phyloP scores from a whole-genome alignment of 1,140 invertebrate species.

The Halictus rubicundus region DNA sequence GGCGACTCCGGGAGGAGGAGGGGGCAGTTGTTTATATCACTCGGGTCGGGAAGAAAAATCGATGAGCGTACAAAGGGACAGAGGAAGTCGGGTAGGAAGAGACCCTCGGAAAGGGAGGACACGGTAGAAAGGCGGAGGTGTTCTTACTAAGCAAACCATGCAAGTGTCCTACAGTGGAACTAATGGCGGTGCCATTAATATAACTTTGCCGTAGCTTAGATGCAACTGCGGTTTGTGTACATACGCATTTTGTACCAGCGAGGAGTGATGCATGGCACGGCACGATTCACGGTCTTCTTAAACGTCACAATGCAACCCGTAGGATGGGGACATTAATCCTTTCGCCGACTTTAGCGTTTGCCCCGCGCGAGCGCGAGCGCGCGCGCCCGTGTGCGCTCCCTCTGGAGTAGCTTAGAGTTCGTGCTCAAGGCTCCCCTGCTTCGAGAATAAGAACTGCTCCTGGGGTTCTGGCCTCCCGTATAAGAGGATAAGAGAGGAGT shows the following conservation, averaged over 20 bases:
- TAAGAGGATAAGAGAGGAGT: slow-evolving; percentile 47
- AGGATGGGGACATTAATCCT: slow-evolving; percentile 55
- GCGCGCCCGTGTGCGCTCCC: not conserved
- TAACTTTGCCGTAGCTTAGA: slow-evolving; percentile 53
- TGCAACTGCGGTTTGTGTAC: slow-evolving; percentile 48
- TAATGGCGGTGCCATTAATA: slow-evolving; percentile 55
- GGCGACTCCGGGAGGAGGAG: not conserved
- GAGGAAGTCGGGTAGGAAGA: not conserved
- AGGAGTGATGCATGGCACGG: slow-evolving; percentile 48
- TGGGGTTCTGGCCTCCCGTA: not conserved
- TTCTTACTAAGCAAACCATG: slow-evolving; percentile 36
- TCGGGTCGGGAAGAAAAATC: not conserved
- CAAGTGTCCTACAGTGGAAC: slow-evolving; percentile 50
- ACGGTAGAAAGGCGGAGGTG: slow-evolving; percentile 16
- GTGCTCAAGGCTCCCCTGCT: not conserved
- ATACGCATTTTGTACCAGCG: slow-evolving; percentile 25
- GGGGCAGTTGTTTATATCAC: not conserved
- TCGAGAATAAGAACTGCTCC: not conserved
- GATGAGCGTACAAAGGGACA: not conserved
- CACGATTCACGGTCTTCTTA: slow-evolving; percentile 45
- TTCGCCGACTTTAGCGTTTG: slow-evolving; percentile 26
- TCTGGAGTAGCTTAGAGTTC: slow-evolving; percentile 29
- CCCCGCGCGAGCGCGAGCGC: too few relatives aligned
- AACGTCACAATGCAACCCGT: slow-evolving; percentile 50
- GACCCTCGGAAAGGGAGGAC: not conserved